phyloP scores from a whole-genome alignment of 2,888 invertebrate species.

The Ashinkailepas kermadecensis region DNA sequence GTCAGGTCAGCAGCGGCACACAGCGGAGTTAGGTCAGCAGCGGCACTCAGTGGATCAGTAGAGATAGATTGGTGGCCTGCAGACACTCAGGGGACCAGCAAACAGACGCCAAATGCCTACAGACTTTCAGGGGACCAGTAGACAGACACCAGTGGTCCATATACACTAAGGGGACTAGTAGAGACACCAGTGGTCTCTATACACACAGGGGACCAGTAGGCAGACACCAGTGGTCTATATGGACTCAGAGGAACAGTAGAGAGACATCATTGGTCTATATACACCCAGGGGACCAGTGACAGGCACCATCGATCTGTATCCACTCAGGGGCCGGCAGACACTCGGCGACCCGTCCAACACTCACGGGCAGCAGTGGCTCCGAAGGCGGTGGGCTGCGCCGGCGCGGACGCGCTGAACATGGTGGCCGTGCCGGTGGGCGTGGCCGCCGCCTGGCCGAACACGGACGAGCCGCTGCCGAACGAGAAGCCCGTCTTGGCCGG shows the following conservation, averaged over 20 bases:
- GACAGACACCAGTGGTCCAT: too few relatives aligned
- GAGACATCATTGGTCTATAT: not conserved
- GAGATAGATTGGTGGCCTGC: too few relatives aligned
- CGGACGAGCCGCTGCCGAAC: slow-evolving; percentile 42
- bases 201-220: too few relatives aligned
- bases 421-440: slow-evolving; percentile 45
- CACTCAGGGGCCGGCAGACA: too few relatives aligned
- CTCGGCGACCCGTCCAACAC: slow-evolving; percentile 38
- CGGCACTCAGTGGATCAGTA: slow-evolving; percentile 19
- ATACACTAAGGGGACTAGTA: too few relatives aligned
- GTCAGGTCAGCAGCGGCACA: slow-evolving; percentile 20
- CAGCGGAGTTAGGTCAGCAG: not conserved
- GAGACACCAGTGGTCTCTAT: too few relatives aligned
- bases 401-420: slow-evolving; percentile 39
- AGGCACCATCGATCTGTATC: not conserved
- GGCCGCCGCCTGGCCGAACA: slow-evolving; percentile 44
- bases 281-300: not conserved
- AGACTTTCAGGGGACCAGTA: too few relatives aligned
- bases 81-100: too few relatives aligned
- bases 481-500: slow-evolving; percentile 36
- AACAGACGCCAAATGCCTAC: too few relatives aligned
- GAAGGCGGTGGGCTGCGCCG: slow-evolving; percentile 35
- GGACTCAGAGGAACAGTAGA: too few relatives aligned
- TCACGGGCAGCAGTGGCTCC: not conserved
- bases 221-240: too few relatives aligned